A percentile compares a stretch with the other conserved stretches of the same genome.
Evolutionary conservation across 2,113 vertebrate species (phyloP).

Genomic region (Ceyx margarethae): DNA sequence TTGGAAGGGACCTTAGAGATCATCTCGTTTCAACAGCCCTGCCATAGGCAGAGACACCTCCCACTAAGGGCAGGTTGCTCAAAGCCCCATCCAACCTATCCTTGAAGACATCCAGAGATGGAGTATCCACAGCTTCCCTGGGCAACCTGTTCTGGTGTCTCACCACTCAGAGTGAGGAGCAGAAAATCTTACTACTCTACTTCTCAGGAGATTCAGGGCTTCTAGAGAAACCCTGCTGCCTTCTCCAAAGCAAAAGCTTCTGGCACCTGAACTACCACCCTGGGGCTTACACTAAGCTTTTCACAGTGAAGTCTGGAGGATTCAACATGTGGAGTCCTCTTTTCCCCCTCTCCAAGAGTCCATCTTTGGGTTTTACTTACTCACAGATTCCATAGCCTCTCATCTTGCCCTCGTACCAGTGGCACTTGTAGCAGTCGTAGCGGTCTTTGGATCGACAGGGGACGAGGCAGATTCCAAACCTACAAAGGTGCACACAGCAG

Average conservation of each 20-base stretch:
- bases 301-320: too few species aligned
- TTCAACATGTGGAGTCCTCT: accelerated
- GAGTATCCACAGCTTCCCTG: too few species aligned
- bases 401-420: constrained; percentile 76
- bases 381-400: constrained; percentile 81
- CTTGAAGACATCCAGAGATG: too few species aligned
- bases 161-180: too few species aligned
- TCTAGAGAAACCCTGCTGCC: background rate
- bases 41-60: too few species aligned
- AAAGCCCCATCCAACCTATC: too few species aligned
- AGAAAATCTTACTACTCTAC: background rate
- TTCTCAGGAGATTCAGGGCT: background rate
- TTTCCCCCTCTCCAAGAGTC: background rate
- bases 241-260: background rate
- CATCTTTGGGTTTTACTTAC: constrained; percentile 61
- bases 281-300: background rate
- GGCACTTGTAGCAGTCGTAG: constrained; percentile 83
- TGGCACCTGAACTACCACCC: background rate
- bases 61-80: too few species aligned
- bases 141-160: too few species aligned
- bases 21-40: too few species aligned
- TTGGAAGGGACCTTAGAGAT: too few species aligned
- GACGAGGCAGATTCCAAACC: constrained; percentile 78
- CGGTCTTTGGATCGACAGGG: constrained; percentile 62
- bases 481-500: background rate